phyloP scores from a whole-genome alignment of 2,113 vertebrate species.

The Odobenus rosmarus region DNA sequence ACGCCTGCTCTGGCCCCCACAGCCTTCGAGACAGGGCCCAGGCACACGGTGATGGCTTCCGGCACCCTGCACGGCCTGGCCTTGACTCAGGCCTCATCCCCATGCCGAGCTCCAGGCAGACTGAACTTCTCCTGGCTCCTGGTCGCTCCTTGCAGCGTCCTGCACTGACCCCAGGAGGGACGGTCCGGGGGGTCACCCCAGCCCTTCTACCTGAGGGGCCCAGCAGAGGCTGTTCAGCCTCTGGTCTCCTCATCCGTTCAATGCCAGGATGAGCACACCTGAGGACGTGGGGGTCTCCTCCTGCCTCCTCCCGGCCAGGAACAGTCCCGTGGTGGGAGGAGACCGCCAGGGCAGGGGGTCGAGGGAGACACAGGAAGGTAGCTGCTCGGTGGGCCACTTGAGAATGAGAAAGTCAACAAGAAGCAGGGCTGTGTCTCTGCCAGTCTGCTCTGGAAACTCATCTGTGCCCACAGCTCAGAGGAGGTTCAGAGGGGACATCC shows the following conservation, averaged over 20 bases:
- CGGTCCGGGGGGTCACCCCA: not conserved
- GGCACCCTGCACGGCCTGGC: not conserved
- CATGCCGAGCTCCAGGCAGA: not conserved
- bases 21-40: not conserved
- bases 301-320: not conserved
- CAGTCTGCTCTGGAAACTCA: not conserved
- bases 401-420: not conserved
- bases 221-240: not conserved
- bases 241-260: not conserved
- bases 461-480: not conserved
- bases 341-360: not conserved
- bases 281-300: not conserved
- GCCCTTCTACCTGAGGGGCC: not conserved
- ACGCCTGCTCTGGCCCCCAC: fast-evolving
- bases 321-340: not conserved
- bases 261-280: too few relatives aligned
- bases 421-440: not conserved
- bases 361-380: not conserved
- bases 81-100: not conserved
- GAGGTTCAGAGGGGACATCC: not conserved
- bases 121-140: not conserved
- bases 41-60: not conserved
- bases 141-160: fast-evolving
- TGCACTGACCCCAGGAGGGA: not conserved
- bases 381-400: not conserved